Evolutionary conservation across 2,888 invertebrate species (phyloP), one percentile per base, ranked within the genome.

Genomic region (Drosophila multiciliata): DNA sequence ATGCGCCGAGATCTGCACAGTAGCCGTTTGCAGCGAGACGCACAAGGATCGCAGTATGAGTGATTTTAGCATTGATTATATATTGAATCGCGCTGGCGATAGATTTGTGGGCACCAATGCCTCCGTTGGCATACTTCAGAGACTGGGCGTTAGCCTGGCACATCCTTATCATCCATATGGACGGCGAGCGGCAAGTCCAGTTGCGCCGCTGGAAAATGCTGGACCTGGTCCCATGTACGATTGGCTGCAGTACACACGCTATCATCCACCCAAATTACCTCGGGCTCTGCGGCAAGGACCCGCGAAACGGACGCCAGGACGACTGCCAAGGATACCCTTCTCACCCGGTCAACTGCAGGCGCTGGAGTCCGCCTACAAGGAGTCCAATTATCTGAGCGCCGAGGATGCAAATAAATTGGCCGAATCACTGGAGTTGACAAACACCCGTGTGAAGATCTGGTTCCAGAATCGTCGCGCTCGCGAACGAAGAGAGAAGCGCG

Each of bases 391-490:
- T 91, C 92, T 96, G 1, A 95, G 92, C 60, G 95, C 95, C 52
- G 94, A 95, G 81, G 96, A 96, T 84, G 96, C 96, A 7, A 93
- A 94, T 23, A 93, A 94, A 59, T 91, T 96, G 57, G 95, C 96
- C 0, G 92, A 93, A 8, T 90, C 93, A 53, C 92, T 96, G 49
- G 93, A 95, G 52, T 91, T 96, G 73, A 95, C 95, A 1, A 95
- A 96, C 88, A 95, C 95, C 20, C 94, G 96, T 84, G 96, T 96
- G 87, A 94, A 92, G 77, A 97, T 97, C 82, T 97, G 97, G 97
- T 97, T 97, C 91, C 96, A 97, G 94, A 97, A 97, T 92, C 95
- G 97, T 53, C 94, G 97, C 57, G 97, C 97, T 0, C 94, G 96
- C 38, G 96, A 96, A 86, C 93, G 96, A 77, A 94, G 96, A 80